These are phyloP conservation scores for Okamejei kenojei DNA, from an alignment of 2,797 vertebrate genomes.

Conservation along the genomic window DNA sequence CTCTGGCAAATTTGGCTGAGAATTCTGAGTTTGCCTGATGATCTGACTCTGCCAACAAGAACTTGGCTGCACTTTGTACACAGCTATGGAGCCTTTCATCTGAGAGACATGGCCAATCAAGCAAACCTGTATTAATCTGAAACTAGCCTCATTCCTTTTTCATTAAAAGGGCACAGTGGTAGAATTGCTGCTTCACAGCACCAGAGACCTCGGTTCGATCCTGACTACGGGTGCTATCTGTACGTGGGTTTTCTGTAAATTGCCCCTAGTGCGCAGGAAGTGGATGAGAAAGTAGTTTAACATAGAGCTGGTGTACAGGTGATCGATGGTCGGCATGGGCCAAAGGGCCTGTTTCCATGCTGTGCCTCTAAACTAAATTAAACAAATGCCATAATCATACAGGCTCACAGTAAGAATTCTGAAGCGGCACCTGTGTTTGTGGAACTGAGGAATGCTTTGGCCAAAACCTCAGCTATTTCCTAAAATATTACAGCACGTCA, in stretches of 20 bases:
- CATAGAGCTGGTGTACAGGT: too few species aligned
- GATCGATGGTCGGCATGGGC: too few species aligned
- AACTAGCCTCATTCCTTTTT: background rate
- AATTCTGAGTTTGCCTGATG: background rate
- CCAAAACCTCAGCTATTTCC: background rate
- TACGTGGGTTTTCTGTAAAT: too few species aligned
- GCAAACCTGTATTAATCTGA: background rate
- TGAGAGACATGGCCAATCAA: background rate
- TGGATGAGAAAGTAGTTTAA: too few species aligned
- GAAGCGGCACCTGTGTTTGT: background rate
- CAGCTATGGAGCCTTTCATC: background rate
- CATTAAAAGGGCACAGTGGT: too few species aligned
- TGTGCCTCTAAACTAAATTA: background rate
- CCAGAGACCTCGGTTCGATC: too few species aligned
- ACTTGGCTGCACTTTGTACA: background rate
- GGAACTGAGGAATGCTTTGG: background rate
- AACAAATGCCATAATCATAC: background rate
- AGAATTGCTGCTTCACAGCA: too few species aligned
- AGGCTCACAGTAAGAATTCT: background rate
- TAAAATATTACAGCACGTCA: background rate
- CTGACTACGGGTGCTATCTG: too few species aligned
- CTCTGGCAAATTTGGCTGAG: too few species aligned
- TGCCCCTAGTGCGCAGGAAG: too few species aligned
- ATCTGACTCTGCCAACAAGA: background rate
- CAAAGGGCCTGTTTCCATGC: too few species aligned